Evolutionary conservation across 2,888 invertebrate genomes (phyloP), one percentile per base, ranked within the genome.

Genomic region (Drosophila pullipes): DNA sequence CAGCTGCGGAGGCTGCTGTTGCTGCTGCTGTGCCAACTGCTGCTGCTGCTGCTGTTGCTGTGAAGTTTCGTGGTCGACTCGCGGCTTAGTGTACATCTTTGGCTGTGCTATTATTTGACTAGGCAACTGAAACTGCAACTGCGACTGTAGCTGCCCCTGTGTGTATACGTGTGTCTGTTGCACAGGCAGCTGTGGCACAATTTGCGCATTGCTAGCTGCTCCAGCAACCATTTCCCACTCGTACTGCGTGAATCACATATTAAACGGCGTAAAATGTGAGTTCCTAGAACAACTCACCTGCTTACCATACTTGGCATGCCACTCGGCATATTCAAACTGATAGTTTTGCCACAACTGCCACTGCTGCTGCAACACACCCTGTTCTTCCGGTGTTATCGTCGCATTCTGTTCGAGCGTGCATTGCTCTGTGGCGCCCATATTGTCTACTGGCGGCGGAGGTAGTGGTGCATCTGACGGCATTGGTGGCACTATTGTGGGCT

Each of bases 151-250:
- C 22, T 47, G 22, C 4, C 7, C 22, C 47, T 22, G 13, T 47
- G 13, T 7, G 13, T 85, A 83, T 35, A 35, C 11, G 33, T 35
- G 33, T 16, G 78, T 3, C 54, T 52, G 50, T 41, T 35, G 22
- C 18, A 28, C 52, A 2, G 68, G 28, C 60, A 39, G 13, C 11
- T 61, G 61, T 13, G 50, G 9, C 4, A 28, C 66, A 2, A 66
- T 13, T 18, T 9, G 50, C 44, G 62, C 44, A 13, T 2, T 69
- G 30, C 54, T 62, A n/a, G 83, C 86, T 16, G 91, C 78, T 9
- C 91, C 91, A 0, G 92, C 91, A 13, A 92, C 92, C 93, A 93
- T 93, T 87, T 93, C 93, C 1, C 93, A 90, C 69, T 93, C 92
- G 72, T 93, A 93, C 93, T 93, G 67, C 22, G 2, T 13, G 22